phyloP scores from a whole-genome alignment of 2,888 invertebrate genomes.

The Liopterus haemorrhoidalis region DNA sequence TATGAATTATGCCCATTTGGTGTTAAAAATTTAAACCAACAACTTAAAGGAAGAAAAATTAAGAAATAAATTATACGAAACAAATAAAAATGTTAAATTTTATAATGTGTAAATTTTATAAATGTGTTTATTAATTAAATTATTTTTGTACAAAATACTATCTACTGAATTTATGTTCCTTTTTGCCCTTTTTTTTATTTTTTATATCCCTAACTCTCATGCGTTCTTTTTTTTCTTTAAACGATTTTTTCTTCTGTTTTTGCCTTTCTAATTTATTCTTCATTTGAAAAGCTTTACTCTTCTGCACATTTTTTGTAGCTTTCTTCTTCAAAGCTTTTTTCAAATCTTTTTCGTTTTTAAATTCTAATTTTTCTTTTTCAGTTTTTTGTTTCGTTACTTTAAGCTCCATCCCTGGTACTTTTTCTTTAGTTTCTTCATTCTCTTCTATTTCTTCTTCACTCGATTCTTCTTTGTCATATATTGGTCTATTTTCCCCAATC shows the following conservation, averaged over 20 bases:
- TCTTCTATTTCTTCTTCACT: conserved; percentile 36
- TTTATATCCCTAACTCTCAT: conserved; percentile 42
- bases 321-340: conserved; percentile 64
- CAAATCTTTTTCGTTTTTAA: conserved; percentile 59
- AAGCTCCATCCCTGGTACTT: conserved; percentile 50
- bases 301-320: conserved; percentile 66
- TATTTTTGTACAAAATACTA: not conserved
- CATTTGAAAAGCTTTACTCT: conserved; percentile 70
- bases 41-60: conserved; percentile 31
- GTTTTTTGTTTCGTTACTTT: conserved; percentile 39
- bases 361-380: conserved; percentile 39
- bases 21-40: conserved; percentile 37
- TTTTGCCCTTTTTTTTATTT: conserved; percentile 46
- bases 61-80: conserved; percentile 35
- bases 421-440: conserved; percentile 39
- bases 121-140: conserved; percentile 10
- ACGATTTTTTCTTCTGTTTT: conserved; percentile 63
- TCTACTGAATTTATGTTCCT: conserved; percentile 21
- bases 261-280: conserved; percentile 65
- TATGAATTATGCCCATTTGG: conserved; percentile 71
- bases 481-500: conserved; percentile 63
- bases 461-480: conserved; percentile 32
- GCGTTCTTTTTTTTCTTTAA: conserved; percentile 44
- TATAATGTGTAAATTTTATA: conserved; percentile 20
- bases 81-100: conserved; percentile 36